These are phyloP conservation scores for Lithobates pipiens DNA, from an alignment of 2,797 vertebrate species.

Conservation along the genomic window DNA sequence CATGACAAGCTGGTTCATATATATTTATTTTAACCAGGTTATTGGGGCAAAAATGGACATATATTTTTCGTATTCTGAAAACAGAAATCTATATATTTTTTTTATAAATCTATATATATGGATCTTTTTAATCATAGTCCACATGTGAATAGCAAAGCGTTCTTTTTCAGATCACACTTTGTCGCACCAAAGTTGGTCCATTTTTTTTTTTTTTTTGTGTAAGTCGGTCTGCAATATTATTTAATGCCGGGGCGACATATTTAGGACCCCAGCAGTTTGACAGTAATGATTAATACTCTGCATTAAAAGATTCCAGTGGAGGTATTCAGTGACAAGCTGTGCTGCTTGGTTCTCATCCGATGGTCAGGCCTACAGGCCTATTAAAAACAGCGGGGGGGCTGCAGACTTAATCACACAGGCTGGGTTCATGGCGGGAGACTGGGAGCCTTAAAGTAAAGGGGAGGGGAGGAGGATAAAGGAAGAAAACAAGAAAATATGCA, in stretches of 20 bases:
- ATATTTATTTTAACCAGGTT: too few relatives aligned
- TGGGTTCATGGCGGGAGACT: constrained; percentile 70
- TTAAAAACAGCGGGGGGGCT: constrained; percentile 84
- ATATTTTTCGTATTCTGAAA: too few relatives aligned
- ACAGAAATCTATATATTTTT: background rate
- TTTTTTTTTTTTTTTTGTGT: constrained; percentile 10
- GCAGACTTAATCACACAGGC: constrained; percentile 84
- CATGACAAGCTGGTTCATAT: too few relatives aligned
- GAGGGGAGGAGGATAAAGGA: constrained; percentile 49
- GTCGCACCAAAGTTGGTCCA: constrained; percentile 20
- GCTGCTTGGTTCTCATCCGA: constrained; percentile 80
- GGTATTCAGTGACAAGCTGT: constrained; percentile 78
- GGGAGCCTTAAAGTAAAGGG: constrained; percentile 64
- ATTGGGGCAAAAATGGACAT: too few relatives aligned
- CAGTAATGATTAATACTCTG: constrained; percentile 86
- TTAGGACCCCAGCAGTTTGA: constrained; percentile 79
- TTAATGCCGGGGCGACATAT: constrained; percentile 80
- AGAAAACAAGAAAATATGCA: constrained; percentile 62
- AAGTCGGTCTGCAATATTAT: constrained; percentile 70
- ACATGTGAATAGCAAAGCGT: background rate
- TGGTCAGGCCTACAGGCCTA: constrained; percentile 76
- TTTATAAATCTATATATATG: background rate
- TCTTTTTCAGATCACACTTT: constrained; percentile 29
- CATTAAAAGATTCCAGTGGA: constrained; percentile 87
- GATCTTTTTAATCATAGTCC: too few relatives aligned